phyloP scores from a whole-genome alignment of 1,140 invertebrate genomes.

The Calosoma granatense region DNA sequence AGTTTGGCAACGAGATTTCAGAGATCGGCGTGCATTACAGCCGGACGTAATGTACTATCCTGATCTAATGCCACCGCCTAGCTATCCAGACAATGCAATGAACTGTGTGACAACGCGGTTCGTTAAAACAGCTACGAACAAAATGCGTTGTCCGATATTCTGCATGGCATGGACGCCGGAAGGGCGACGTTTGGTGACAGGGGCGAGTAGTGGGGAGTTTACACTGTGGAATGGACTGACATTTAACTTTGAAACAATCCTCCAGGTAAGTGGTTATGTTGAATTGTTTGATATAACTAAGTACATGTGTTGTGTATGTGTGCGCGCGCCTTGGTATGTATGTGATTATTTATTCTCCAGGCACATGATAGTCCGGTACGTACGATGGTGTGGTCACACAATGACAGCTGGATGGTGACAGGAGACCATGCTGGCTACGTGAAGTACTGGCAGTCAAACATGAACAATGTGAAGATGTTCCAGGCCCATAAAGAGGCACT shows the following conservation, averaged over 20 bases:
- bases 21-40: constrained; percentile 77
- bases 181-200: constrained; percentile 92
- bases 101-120: constrained; percentile 95
- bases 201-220: constrained; percentile 98
- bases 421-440: constrained; percentile 97
- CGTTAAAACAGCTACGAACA: constrained; percentile 98
- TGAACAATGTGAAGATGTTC: constrained; percentile 99
- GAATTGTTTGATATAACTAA: no score
- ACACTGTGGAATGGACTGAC: constrained; percentile 99
- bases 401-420: constrained; percentile 99
- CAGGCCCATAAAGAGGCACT: constrained; percentile 99
- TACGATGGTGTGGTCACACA: constrained; percentile 99
- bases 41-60: constrained; percentile 87
- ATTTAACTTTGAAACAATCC: constrained; percentile 99
- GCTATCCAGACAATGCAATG: constrained; percentile 87
- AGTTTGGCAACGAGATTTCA: constrained; percentile 85
- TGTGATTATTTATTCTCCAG: no score
- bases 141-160: constrained; percentile 98
- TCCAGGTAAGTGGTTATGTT: constrained; percentile 77
- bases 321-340: constrained; percentile 16
- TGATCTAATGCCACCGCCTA: constrained; percentile 77
- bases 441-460: constrained; percentile 99
- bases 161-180: constrained; percentile 99
- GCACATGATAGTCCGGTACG: constrained; percentile 96
- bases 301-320: no score